These are phyloP conservation scores for Antechinus stuartii DNA, from an alignment of 2,113 vertebrate genomes.

Conservation along the genomic window DNA sequence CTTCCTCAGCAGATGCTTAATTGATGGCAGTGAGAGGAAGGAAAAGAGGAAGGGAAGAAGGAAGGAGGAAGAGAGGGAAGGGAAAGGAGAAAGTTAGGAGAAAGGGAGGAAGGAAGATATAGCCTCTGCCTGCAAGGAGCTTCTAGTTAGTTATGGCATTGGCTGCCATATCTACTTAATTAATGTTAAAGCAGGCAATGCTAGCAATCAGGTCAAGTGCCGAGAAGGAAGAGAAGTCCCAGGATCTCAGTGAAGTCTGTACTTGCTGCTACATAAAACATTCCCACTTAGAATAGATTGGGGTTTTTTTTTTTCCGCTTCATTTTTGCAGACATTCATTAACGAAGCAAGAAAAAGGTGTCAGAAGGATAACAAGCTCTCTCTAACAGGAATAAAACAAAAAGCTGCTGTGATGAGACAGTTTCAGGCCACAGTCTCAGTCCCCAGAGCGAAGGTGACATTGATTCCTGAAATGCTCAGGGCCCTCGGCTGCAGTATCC, in stretches of 20 bases:
- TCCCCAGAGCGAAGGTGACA: not conserved
- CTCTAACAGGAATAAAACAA: not conserved
- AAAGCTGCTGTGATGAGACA: not conserved
- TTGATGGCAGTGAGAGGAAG: not conserved
- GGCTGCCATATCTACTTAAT: too few relatives aligned
- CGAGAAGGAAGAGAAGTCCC: slow-evolving; percentile 36
- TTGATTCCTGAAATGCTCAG: not conserved
- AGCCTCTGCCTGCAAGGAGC: too few relatives aligned
- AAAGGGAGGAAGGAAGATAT: not conserved
- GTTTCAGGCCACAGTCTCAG: not conserved
- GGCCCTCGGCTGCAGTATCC: not conserved
- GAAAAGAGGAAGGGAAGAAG: too few relatives aligned
- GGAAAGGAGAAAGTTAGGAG: rapidly evolving
- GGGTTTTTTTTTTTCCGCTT: too few relatives aligned
- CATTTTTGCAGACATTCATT: slow-evolving; percentile 28
- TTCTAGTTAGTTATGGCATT: too few relatives aligned
- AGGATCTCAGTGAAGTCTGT: not conserved
- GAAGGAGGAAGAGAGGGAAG: not conserved
- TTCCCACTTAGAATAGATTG: not conserved
- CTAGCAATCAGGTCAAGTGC: not conserved
- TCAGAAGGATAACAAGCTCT: not conserved
- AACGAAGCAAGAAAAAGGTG: not conserved
- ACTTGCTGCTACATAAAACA: not conserved
- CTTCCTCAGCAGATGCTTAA: not conserved
- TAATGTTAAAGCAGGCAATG: too few relatives aligned